phyloP scores from a whole-genome alignment of 2,888 invertebrate species.

The Palloptera scutellata region DNA sequence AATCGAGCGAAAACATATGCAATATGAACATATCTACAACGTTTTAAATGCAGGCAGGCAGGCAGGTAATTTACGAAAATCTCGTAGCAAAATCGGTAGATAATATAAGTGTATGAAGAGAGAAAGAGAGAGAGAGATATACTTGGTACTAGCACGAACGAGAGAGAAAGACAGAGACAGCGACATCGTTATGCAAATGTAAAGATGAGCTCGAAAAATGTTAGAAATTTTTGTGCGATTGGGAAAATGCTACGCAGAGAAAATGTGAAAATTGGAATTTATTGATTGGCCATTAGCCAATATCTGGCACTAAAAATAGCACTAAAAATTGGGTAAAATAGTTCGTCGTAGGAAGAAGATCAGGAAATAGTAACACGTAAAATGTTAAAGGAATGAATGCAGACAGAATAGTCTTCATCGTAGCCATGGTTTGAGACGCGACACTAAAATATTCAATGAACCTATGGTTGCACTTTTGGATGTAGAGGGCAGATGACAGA shows the following conservation, averaged over 20 bases:
- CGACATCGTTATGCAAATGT: not conserved
- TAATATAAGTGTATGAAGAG: conserved; percentile 1
- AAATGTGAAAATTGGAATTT: conserved; percentile 56
- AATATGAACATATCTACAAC: not conserved
- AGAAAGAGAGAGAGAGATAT: not conserved
- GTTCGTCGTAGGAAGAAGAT: too few relatives aligned
- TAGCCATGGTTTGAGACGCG: not conserved
- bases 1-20: conserved; percentile 2
- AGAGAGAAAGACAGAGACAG: not conserved
- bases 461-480: conserved; percentile 14
- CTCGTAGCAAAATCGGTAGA: too few relatives aligned
- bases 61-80: not conserved
- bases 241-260: not conserved
- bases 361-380: too few relatives aligned
- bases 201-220: conserved; percentile 7
- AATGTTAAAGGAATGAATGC: too few relatives aligned
- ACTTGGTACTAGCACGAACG: not conserved
- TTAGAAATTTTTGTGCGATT: too few relatives aligned
- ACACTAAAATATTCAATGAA: conserved; percentile 28
- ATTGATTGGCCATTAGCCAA: conserved; percentile 61
- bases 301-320: conserved; percentile 38
- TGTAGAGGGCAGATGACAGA: conserved; percentile 1
- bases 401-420: too few relatives aligned
- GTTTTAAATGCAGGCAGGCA: not conserved
- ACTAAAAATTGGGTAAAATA: not conserved